phyloP scores from a whole-genome alignment of 2,113 vertebrate species.

The Heptranchias perlo region DNA sequence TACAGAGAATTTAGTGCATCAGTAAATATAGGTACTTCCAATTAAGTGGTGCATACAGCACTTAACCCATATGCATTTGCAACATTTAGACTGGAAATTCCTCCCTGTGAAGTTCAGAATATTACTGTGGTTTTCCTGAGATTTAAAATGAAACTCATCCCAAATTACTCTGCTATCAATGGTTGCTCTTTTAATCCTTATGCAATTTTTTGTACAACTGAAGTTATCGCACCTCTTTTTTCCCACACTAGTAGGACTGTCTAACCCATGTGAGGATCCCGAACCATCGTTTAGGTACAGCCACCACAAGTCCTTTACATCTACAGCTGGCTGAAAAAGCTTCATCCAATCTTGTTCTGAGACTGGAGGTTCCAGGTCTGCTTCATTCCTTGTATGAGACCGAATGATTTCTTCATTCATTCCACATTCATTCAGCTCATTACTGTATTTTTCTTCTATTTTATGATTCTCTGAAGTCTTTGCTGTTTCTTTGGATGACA shows the following conservation, averaged over 20 bases:
- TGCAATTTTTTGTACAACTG: background rate
- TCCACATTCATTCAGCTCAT: background rate
- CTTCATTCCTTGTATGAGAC: background rate
- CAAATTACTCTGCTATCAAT: background rate
- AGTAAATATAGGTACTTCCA: background rate
- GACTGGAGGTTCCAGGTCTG: background rate
- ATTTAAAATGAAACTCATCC: background rate
- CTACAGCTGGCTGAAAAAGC: background rate
- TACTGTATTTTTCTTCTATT: background rate
- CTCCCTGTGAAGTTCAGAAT: background rate
- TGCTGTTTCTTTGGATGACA: background rate
- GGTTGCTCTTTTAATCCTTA: background rate
- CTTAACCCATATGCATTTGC: background rate
- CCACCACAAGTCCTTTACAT: conserved; percentile 33
- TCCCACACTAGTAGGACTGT: background rate
- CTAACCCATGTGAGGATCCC: background rate
- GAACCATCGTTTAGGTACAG: conserved; percentile 31
- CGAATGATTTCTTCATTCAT: background rate
- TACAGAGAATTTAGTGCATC: background rate
- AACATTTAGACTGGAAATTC: background rate
- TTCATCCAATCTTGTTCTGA: conserved; percentile 28
- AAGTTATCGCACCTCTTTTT: conserved; percentile 9
- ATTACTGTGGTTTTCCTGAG: background rate
- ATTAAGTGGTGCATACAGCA: background rate
- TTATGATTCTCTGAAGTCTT: background rate